Conservation (phyloP, 1,140 invertebrate genomes). For the Anastatus disparis region DNA sequence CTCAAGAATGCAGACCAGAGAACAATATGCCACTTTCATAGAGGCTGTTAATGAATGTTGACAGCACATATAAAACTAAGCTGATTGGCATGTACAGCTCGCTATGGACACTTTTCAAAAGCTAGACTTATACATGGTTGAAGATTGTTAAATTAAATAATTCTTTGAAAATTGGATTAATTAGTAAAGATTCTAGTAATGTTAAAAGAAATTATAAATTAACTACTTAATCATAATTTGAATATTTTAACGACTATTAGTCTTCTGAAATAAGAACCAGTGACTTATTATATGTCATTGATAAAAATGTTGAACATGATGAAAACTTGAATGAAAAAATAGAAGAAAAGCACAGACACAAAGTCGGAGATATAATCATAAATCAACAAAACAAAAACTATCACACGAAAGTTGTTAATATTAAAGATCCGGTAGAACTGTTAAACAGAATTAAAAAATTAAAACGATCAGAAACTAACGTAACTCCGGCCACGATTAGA, state of each 20-base stretch:
- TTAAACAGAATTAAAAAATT: slow-evolving; percentile 41
- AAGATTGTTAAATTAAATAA: too few species aligned
- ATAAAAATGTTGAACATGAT: background rate
- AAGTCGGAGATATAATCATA: slow-evolving; percentile 41
- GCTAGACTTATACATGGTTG: too few species aligned
- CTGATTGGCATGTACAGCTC: too few species aligned
- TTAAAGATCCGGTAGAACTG: slow-evolving; percentile 40
- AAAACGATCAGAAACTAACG: slow-evolving; percentile 42
- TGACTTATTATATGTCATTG: slow-evolving; percentile 36
- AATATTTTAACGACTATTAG: slow-evolving; percentile 38
- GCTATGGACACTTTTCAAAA: too few species aligned
- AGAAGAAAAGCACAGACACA: slow-evolving; percentile 21
- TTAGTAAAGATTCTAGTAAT: too few species aligned
- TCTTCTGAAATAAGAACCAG: slow-evolving; percentile 27
- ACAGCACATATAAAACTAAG: too few species aligned
- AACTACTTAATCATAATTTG: background rate
- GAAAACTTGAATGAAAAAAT: background rate
- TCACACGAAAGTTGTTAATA: slow-evolving; percentile 36
- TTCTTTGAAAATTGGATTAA: too few species aligned
- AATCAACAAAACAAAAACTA: slow-evolving; percentile 40
- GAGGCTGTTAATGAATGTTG: too few species aligned
- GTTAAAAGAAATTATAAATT: slow-evolving; percentile 6
- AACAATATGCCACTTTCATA: too few species aligned
- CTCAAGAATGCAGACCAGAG: too few species aligned
- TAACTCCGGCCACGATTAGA: slow-evolving; percentile 24